phyloP scores from a whole-genome alignment of 2,113 vertebrate species.

The Columba livia region DNA sequence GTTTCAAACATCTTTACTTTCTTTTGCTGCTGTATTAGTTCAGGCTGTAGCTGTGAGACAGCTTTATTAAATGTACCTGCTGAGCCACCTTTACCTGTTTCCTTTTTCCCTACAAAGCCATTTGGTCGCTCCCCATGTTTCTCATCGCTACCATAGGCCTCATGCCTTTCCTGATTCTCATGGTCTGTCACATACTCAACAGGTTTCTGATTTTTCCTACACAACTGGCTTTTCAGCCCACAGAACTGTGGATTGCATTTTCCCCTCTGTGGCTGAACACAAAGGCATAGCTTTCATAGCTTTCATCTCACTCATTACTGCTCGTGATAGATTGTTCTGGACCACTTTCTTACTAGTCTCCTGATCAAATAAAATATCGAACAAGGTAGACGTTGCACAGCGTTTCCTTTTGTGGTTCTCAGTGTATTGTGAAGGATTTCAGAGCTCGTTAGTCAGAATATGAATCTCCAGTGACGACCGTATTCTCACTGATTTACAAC shows the following conservation, averaged over 20 bases:
- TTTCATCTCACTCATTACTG: slow-evolving; percentile 1
- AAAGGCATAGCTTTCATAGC: background rate
- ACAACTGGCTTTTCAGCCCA: background rate
- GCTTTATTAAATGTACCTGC: background rate
- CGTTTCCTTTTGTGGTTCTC: slow-evolving; percentile 22
- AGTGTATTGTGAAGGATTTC: slow-evolving; percentile 43
- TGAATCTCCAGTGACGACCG: slow-evolving; percentile 27
- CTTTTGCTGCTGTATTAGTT: background rate
- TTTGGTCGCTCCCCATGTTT: background rate
- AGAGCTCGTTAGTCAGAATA: slow-evolving; percentile 32
- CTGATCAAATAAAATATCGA: background rate
- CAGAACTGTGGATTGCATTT: background rate
- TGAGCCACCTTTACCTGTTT: background rate
- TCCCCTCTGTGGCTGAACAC: background rate
- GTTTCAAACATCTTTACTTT: background rate
- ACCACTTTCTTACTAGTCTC: background rate
- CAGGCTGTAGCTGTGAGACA: background rate
- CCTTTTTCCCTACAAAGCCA: background rate
- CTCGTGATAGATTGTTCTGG: background rate
- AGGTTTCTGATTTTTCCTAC: slow-evolving; percentile 6
- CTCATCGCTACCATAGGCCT: background rate
- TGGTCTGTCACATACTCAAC: background rate
- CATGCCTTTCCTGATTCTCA: background rate
- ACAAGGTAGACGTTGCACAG: background rate
- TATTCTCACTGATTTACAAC: slow-evolving; percentile 21